Conservation (phyloP, 37 sponge, comb jelly and placozoan genomes). For the Dysidea cf. avara region DNA sequence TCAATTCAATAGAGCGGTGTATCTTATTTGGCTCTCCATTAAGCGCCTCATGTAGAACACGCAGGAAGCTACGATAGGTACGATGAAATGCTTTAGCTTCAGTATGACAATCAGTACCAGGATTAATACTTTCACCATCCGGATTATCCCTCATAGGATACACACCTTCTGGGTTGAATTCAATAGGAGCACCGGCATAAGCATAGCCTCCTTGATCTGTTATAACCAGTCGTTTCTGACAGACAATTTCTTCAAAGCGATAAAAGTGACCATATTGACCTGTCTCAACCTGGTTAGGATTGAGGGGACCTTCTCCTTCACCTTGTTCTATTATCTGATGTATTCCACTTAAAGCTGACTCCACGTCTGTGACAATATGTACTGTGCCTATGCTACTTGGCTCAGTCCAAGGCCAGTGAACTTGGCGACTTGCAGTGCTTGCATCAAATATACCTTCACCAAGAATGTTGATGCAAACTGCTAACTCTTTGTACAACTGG, state of each 20-base stretch:
- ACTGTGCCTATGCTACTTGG: constrained; percentile 4
- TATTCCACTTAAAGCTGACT: constrained; percentile 37
- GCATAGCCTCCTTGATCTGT: neutral
- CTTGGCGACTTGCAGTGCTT: neutral
- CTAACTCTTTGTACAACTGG: constrained; percentile 42
- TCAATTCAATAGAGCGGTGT: constrained; percentile 10
- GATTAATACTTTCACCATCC: neutral
- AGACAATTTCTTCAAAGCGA: constrained; percentile 55
- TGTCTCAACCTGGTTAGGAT: constrained; percentile 11
- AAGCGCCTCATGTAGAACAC: constrained; percentile 46
- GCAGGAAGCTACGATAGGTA: constrained; percentile 32
- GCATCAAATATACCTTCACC: constrained; percentile 4
- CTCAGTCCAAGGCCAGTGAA: constrained; percentile 33
- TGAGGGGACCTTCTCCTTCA: constrained; percentile 33
- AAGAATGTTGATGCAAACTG: constrained; percentile 28
- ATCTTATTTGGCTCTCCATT: constrained; percentile 36
- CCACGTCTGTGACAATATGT: constrained; percentile 2
- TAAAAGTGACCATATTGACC: constrained; percentile 48
- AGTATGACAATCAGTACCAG: constrained; percentile 36
- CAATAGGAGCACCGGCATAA: constrained; percentile 35
- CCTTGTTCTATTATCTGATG: constrained; percentile 48
- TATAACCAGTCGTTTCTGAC: constrained; percentile 17
- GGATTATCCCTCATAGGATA: constrained; percentile 80
- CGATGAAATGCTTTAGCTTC: constrained; percentile 54
- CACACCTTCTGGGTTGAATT: constrained; percentile 52